phyloP scores from a whole-genome alignment of 2,113 vertebrate species.

The Dasyurus viverrinus region DNA sequence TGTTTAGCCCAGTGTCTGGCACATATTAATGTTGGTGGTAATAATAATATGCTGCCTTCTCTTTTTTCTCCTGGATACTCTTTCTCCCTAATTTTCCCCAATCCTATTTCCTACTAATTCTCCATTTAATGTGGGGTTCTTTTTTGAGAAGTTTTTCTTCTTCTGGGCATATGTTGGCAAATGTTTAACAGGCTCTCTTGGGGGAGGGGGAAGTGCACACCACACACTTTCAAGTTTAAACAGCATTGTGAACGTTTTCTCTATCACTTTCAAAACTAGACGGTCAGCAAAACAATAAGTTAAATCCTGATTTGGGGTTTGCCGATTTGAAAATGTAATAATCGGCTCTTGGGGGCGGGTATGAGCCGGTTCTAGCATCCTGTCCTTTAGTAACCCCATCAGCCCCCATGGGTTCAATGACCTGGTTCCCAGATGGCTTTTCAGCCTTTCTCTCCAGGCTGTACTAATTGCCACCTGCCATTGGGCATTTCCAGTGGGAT shows the following conservation, averaged over 20 bases:
- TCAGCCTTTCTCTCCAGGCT: neutral
- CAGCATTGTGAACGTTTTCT: neutral
- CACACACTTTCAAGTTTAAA: neutral
- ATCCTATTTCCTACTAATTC: neutral
- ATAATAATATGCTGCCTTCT: neutral
- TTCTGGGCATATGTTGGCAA: neutral
- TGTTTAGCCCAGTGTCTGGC: neutral
- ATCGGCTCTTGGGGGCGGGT: accelerated
- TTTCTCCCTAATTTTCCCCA: neutral
- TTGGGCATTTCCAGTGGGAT: neutral
- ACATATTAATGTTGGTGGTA: neutral
- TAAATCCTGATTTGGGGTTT: neutral
- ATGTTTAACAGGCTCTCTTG: neutral
- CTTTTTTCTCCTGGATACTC: neutral
- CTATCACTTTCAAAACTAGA: neutral
- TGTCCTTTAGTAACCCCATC: neutral
- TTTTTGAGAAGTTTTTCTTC: neutral
- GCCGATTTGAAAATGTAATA: neutral
- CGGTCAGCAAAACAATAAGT: neutral
- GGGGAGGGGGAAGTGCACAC: neutral
- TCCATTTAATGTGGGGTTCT: neutral
- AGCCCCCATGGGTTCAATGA: neutral
- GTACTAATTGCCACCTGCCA: accelerated
- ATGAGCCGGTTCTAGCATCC: neutral
- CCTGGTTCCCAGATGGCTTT: neutral